A percentile compares a stretch with the other conserved stretches of the same genome.
Conservation (phyloP, 2,797 vertebrate species). For the Merluccius polli region DNA sequence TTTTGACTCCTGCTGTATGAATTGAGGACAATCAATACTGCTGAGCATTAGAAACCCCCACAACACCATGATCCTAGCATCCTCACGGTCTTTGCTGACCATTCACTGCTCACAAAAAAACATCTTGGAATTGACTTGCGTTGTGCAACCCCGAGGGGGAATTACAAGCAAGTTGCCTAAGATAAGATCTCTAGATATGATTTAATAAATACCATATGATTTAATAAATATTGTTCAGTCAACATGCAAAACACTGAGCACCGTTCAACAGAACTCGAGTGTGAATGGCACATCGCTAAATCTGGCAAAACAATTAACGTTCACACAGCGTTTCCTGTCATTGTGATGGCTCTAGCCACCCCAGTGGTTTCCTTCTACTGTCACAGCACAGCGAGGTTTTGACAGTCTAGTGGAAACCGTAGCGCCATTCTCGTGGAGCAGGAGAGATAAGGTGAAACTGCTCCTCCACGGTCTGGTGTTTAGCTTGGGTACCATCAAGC, state of each 20-base stretch:
- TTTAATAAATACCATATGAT: not conserved
- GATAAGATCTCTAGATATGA: not conserved
- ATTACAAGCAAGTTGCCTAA: not conserved
- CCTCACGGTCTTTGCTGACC: too few species aligned
- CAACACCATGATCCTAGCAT: too few species aligned
- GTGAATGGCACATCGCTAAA: not conserved
- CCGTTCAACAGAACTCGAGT: not conserved
- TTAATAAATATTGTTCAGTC: not conserved
- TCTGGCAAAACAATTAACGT: not conserved
- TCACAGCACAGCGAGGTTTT: not conserved
- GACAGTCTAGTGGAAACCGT: not conserved
- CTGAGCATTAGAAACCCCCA: not conserved
- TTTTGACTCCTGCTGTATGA: not conserved
- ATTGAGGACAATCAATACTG: not conserved
- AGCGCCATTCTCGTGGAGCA: not conserved
- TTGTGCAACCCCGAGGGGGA: not conserved
- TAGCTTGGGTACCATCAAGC: not conserved
- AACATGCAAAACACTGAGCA: not conserved
- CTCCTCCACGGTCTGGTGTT: not conserved
- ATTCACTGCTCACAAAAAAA: not conserved
- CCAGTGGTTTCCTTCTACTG: not conserved
- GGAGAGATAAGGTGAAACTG: not conserved
- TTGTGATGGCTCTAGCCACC: not conserved
- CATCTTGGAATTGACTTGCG: not conserved
- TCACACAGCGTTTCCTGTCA: not conserved